Percentiles rank a stretch among this genome's conserved stretches.
phyloP scores from a whole-genome alignment of 2,888 invertebrate species.

The Dendrolimus houi region DNA sequence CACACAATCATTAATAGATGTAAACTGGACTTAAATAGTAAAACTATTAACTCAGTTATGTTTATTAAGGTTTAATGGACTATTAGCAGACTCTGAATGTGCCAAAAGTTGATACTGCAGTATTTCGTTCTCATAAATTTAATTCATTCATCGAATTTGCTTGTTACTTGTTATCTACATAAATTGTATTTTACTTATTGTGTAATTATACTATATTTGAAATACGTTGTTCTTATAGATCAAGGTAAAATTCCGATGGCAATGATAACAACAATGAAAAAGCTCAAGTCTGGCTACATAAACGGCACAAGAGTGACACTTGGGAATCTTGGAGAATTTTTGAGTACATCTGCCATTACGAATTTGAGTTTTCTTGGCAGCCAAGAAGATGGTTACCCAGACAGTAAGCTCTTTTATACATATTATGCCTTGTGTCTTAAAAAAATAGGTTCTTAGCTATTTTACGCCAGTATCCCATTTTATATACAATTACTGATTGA shows the following conservation, averaged over 20 bases:
- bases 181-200: neutral
- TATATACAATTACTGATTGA: too few species aligned
- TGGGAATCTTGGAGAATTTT: slow-evolving; percentile 95
- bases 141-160: slow-evolving; percentile 6
- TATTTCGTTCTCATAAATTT: too few species aligned
- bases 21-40: too few species aligned
- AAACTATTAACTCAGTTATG: too few species aligned
- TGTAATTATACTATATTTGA: slow-evolving; percentile 1
- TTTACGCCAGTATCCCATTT: too few species aligned
- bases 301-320: slow-evolving; percentile 98
- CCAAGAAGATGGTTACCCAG: slow-evolving; percentile 94
- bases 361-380: slow-evolving; percentile 97
- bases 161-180: slow-evolving; percentile 4
- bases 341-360: slow-evolving; percentile 98
- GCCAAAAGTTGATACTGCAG: too few species aligned
- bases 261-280: slow-evolving; percentile 98
- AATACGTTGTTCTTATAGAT: slow-evolving; percentile 72
- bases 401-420: slow-evolving; percentile 73
- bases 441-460: too few species aligned
- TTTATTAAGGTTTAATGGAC: too few species aligned
- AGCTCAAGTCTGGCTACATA: slow-evolving; percentile 98
- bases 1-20: too few species aligned
- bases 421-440: too few species aligned
- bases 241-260: slow-evolving; percentile 94
- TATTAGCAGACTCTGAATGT: too few species aligned